Evolutionary conservation across 2,113 vertebrate species (phyloP), one percentile per base, ranked within the genome.

Genomic region (Recurvirostra avosetta): DNA sequence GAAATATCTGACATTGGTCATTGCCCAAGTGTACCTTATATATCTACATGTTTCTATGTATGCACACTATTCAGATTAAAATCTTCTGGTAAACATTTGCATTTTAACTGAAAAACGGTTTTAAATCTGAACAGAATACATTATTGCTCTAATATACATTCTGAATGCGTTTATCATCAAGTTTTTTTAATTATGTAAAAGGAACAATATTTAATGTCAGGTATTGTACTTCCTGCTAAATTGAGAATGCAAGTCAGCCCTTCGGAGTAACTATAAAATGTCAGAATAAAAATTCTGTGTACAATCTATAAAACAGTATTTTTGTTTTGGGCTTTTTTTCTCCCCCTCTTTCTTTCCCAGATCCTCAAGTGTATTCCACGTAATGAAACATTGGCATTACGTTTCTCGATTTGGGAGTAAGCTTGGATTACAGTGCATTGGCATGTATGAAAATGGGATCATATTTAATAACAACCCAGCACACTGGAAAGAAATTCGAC

Each of bases 401-500:
- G 97, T 86, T 23, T 98, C 98, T 73, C 97, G 99, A 18, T 99
- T 99, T 30, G 99, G 98, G 63, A 99, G 99, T 86, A 99, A 98
- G 79, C 97, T 93, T 13, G 99, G 99, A 4, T 86, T 99, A 14
- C 98, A 99, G 95, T 99, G 98, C 82, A 98, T 99, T 4, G 99
- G 99, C 88, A 99, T 99, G 99, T 97, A 99, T 7, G 98, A 99
- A 94, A 99, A 98, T 1, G 99, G 99, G 6, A 98, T 99, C 74
- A 99, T 99, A 85, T 99, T 99, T 73, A 99, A 99, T 91, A 99
- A 98, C 38, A 98, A 99, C 55, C 94, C 99, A 3, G 92, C 86
- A 2, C 98, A 99, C 30, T 99, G 99, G 99, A 99, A 97, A 92
- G 98, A 97, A 94, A 94, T 98, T 3, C 98, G 99, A 18, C 98